Evolutionary conservation across 1,140 invertebrate species (phyloP).

Genomic region (Drosophila nigromelanica): DNA sequence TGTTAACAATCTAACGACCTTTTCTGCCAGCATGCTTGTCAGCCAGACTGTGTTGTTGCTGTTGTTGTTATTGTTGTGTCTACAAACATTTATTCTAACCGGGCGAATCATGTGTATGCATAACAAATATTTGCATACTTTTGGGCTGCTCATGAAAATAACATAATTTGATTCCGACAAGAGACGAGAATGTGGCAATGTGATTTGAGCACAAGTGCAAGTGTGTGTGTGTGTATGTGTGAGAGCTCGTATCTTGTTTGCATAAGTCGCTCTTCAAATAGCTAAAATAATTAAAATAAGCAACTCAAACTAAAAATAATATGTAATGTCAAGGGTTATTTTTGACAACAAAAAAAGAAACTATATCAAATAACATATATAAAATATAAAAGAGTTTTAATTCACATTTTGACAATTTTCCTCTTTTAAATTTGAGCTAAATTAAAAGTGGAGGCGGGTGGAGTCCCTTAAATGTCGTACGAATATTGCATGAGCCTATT

Average conservation of each 20-base stretch:
- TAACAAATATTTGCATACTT: constrained; percentile 80
- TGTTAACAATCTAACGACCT: constrained; percentile 82
- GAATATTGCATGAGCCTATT: constrained; percentile 65
- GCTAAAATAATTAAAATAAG: neutral
- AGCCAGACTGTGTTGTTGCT: constrained; percentile 25
- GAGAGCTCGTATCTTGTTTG: neutral
- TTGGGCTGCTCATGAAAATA: constrained; percentile 70
- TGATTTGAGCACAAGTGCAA: constrained; percentile 37
- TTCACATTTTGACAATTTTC: neutral
- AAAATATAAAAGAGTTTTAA: neutral
- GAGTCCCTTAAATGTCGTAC: constrained; percentile 49
- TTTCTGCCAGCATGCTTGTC: constrained; percentile 31
- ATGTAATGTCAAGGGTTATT: no score
- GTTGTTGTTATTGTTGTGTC: constrained; percentile 26
- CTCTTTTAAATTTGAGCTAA: neutral
- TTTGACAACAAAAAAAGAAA: no score
- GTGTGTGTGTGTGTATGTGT: constrained; percentile 29
- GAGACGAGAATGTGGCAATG: constrained; percentile 50
- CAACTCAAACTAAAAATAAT: neutral
- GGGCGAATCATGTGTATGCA: constrained; percentile 65
- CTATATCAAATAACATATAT: no score
- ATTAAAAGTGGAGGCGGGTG: constrained; percentile 1
- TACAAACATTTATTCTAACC: constrained; percentile 43
- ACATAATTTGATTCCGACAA: constrained; percentile 75
- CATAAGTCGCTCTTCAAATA: neutral